Percentiles rank a stretch among this genome's conserved stretches.
These are phyloP conservation scores for Notamacropus eugenii DNA, from an alignment of 2,797 vertebrate species.

Conservation along the genomic window DNA sequence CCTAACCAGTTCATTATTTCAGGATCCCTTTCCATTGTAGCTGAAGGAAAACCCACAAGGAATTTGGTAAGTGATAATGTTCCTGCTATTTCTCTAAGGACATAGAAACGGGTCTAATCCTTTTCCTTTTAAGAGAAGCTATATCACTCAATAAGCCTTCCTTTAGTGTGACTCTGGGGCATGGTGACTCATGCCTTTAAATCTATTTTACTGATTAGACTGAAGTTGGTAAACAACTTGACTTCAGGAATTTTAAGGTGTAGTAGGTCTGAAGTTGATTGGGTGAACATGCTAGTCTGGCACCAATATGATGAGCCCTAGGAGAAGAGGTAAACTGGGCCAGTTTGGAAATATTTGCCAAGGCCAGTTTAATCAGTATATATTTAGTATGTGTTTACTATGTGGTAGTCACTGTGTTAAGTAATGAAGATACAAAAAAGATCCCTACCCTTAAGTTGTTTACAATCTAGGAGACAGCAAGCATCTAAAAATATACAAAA, in stretches of 20 bases:
- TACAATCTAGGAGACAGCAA: not conserved
- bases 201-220: not conserved
- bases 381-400: not conserved
- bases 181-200: not conserved
- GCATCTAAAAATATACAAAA: not conserved
- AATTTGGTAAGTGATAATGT: slow-evolving; percentile 37
- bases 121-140: not conserved
- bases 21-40: slow-evolving; percentile 54
- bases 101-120: not conserved
- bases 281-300: not conserved
- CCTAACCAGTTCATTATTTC: slow-evolving; percentile 65
- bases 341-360: not conserved
- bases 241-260: not conserved
- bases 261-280: not conserved
- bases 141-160: not conserved
- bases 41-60: slow-evolving; percentile 55
- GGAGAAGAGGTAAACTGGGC: not conserved
- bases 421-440: not conserved
- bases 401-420: not conserved
- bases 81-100: not conserved
- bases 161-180: not conserved
- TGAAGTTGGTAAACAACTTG: not conserved
- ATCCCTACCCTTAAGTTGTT: not conserved
- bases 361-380: not conserved
- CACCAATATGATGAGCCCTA: not conserved